Evolutionary conservation across 2,888 invertebrate genomes (phyloP), one percentile per base, ranked within the genome.

Genomic region (Tipula unca): DNA sequence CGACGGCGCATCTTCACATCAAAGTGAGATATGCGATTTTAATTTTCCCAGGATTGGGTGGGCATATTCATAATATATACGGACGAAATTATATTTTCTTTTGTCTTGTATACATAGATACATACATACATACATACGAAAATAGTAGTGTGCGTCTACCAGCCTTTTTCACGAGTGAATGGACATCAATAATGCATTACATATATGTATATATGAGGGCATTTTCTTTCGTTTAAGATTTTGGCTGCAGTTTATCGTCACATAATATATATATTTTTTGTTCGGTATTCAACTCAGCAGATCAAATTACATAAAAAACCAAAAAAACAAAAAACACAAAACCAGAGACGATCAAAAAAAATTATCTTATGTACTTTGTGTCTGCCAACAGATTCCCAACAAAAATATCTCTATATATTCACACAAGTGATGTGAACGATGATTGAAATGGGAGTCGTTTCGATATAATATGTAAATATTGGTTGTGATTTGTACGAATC

Each of bases 41-140:
- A 69, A 69, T 69, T 69, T 69, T 69, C 69, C 69, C 69, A 69
- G 69, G 69, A 69, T 69, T 69, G 69, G 69, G 69, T 69, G 69
- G 69, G 69, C 69, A 69, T 69, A 54, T 13, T 10, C 10, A 32
- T 5, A n/a, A 5, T 32, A 32, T 32, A 32, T 32, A 32, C 5
- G 32, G 5, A 32, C 48, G 5, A 48, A 48, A 17, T 48, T 17
- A 17, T 48, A n/a, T 48, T 48, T 4, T 6, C 4, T 6, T 3
- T 20, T 10, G 69, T 69, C 25, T 69, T 69, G 0, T 25, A 69
- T 69, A 13, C n/a, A 32, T 32, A 32, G 6, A 32, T 39, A n/a
- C n/a, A 48, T 48, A 48, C n/a, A n/a, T 3, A n/a, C 14, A n/a
- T 42, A 42, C n/a, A 48, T 17, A 48, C n/a, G 17, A 48, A 48